Base-by-base conservation (phyloP, 2,888 invertebrate species). In the Pegoplata infirma region DNA sequence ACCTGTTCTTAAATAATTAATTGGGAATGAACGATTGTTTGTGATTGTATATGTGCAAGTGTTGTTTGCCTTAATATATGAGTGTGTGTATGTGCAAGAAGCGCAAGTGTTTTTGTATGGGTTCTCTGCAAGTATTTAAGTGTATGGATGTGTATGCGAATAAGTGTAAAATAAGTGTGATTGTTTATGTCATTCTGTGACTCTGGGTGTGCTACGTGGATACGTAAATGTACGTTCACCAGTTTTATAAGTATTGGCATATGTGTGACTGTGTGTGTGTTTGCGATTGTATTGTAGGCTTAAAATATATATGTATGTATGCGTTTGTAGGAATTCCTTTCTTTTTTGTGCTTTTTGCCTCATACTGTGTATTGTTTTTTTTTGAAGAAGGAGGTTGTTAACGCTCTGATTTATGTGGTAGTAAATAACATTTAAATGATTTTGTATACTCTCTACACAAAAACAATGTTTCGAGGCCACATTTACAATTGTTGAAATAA, bases 321-420 rank as follows among this genome's bases (percentile, higher is more conserved):
- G 8, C 14, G 23, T 25, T 7, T n/a, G n/a, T n/a, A 5, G 36
- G 36, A n/a, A n/a, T n/a, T n/a, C n/a, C n/a, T n/a, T n/a, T n/a
- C 36, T n/a, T 40, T 40, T 21, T 21, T 58, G n/a, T 40, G 40
- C 23, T 40, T 14, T 44, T 40, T 23, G 5, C 7, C 14, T 28
- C 58, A 58, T 40, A 10, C 14, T 58, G 58, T 14, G 40, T 16
- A 17, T 47, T n/a, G n/a, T n/a, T n/a, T 23, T 16, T 17, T 23
- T 19, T 32, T 17, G 12, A 28, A 16, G 8, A 19, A 17, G 28
- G 3, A 46, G 51, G 49, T 36, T 69, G 69, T 69, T 69, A 69
- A 69, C 58, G 40, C 49, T 25, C 32, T 69, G 69, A 69, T 69
- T 69, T 69, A 69, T 59, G 58, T 25, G 67, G 47, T 56, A 56